Evolutionary conservation across 2,888 invertebrate genomes (phyloP).

Genomic region (Hymenopus coronatus): DNA sequence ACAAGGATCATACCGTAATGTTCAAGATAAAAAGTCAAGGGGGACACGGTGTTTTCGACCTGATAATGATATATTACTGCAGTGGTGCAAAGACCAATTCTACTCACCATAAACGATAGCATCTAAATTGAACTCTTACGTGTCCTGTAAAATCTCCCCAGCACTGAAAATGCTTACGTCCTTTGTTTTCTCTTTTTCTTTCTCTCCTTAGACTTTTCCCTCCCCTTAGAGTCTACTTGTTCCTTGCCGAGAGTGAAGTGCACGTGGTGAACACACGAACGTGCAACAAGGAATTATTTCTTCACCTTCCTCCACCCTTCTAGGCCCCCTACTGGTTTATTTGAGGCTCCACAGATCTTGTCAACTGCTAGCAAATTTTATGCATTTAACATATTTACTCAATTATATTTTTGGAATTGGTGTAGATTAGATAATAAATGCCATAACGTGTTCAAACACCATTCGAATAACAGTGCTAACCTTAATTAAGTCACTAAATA

Average conservation of each 20-base stretch:
- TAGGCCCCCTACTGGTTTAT: neutral
- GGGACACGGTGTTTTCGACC: neutral
- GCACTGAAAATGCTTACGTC: conserved; percentile 15
- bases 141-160: conserved; percentile 25
- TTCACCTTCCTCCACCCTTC: neutral
- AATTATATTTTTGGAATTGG: neutral
- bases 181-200: neutral
- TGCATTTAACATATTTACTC: neutral
- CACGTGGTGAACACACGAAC: neutral
- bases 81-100: conserved; percentile 28
- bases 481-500: neutral
- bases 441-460: neutral
- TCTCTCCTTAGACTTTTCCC: neutral
- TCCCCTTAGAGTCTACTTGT: neutral
- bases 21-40: conserved; percentile 1
- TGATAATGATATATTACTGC: conserved; percentile 32
- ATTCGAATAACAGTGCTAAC: neutral
- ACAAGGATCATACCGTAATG: neutral
- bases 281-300: neutral
- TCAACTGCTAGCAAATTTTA: neutral
- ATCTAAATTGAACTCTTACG: conserved; percentile 34
- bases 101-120: conserved; percentile 27
- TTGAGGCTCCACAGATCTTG: neutral
- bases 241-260: neutral
- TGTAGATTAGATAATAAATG: neutral